Evolutionary conservation across 2,797 vertebrate species (phyloP), one percentile per base, ranked within the genome.

Genomic region (Emys orbicularis): DNA sequence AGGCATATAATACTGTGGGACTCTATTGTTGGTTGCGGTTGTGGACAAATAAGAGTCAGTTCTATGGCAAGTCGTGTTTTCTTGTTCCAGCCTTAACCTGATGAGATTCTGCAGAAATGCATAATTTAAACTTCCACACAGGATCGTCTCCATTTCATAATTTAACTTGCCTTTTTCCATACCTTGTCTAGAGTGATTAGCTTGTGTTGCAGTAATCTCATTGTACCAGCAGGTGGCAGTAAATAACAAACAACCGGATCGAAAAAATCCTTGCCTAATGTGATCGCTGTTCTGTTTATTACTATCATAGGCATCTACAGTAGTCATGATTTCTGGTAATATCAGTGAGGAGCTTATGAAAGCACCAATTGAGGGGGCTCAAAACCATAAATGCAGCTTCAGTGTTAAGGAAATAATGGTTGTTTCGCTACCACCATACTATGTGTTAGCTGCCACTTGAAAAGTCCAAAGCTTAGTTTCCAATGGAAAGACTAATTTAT

Each of bases 141-240:
- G 44, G 8, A 27, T 49, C 29, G 12, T 54, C 34, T 37, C 83
- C 11, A 41, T 53, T 29, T 65, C 49, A 16, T 47, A 29, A 29
- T 82, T 56, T 41, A 57, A 56, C 37, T 56, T 56, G 25, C 74
- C 52, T 79, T 83, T 68, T 82, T 65, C 80, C 37, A 65, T 52
- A 29, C 4, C 5, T 34, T 44, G 2, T 44, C 34, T 5, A 10
- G 12, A 50, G 41, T 2, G 27, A 15, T 81, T 50, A 18, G 25
- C 68, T 5, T 52, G 3, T 50, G 44, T 18, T 82, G 96, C 91
- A 95, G 79, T 50, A 21, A 4, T 52, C 27, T 12, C 0, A 4
- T 21, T 2, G 2, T 2, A 15, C 95, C 98, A 91, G 89, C 95
- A 98, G 98, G 97, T 98, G 98, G 98, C 97, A 97, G 76, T 92